Percentiles rank a stretch among this genome's conserved stretches.
Conservation (phyloP, 2,113 vertebrate genomes). For the Fulmarus glacialis region DNA sequence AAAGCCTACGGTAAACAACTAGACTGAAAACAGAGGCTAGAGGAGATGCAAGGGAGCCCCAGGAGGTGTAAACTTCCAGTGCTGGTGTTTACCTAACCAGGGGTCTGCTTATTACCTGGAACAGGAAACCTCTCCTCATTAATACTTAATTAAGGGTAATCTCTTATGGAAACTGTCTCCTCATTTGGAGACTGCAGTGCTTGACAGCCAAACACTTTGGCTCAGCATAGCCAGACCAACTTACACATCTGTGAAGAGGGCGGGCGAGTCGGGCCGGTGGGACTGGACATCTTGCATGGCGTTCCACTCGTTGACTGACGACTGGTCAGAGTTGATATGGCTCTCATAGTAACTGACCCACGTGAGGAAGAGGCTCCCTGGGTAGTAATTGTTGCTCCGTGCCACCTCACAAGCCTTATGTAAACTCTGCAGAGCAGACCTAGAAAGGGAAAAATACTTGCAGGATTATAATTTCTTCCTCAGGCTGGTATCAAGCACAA, state of each 20-base stretch:
- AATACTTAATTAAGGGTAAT: background rate
- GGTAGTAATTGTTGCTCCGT: conserved; percentile 94
- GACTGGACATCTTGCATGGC: conserved; percentile 98
- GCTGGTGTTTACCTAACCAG: background rate
- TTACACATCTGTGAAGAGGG: conserved; percentile 95
- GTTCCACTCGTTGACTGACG: conserved; percentile 96
- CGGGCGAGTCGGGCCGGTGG: conserved; percentile 91
- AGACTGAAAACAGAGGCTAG: background rate
- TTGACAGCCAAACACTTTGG: background rate
- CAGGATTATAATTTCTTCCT: background rate
- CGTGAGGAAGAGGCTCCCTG: conserved; percentile 95
- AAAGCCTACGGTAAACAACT: background rate
- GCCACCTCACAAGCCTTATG: conserved; percentile 97
- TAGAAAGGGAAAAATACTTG: conserved; percentile 42
- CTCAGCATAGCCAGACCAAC: conserved; percentile 57
- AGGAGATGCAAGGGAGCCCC: background rate
- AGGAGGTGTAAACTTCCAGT: background rate
- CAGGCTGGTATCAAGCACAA: background rate
- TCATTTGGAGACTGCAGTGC: background rate
- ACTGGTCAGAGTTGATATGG: conserved; percentile 91
- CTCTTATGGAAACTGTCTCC: background rate
- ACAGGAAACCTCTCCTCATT: background rate
- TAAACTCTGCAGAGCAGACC: conserved; percentile 96
- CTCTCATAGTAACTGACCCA: conserved; percentile 99
- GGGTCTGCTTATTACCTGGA: background rate